A percentile compares a stretch with the other conserved stretches of the same genome.
Conservation (phyloP, 2,797 vertebrate species). For the Acanthurus leucopareius region DNA sequence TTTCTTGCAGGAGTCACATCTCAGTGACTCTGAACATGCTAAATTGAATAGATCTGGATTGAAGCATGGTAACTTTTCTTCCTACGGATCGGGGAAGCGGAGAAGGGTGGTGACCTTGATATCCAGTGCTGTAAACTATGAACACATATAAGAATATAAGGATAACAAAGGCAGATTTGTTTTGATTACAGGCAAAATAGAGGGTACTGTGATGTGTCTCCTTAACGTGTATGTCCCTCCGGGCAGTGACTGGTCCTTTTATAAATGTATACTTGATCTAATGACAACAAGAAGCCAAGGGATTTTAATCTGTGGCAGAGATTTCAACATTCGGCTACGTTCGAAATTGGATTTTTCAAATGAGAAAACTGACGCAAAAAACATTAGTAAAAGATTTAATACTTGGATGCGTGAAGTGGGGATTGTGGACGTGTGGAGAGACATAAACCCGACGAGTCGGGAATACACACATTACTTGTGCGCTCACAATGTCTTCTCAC, state of each 20-base stretch:
- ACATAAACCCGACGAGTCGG: not conserved
- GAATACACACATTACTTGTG: constrained; percentile 6
- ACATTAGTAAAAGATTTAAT: constrained; percentile 2
- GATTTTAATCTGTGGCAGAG: constrained; percentile 16
- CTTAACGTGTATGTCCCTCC: constrained; percentile 19
- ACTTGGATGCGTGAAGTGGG: constrained; percentile 19
- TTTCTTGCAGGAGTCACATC: constrained; percentile 31
- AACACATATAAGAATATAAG: not conserved
- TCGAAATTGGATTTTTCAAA: constrained; percentile 8
- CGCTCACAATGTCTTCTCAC: not conserved
- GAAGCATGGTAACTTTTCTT: not conserved
- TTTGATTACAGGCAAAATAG: not conserved
- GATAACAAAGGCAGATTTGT: not conserved
- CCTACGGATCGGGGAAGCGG: not conserved
- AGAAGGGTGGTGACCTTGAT: not conserved
- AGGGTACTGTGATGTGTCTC: constrained; percentile 1
- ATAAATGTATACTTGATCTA: constrained; percentile 30
- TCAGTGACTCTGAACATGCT: constrained; percentile 22
- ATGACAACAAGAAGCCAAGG: constrained; percentile 31
- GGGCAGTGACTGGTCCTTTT: constrained; percentile 29
- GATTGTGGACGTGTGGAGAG: constrained; percentile 31
- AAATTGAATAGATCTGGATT: constrained; percentile 41
- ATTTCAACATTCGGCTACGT: constrained; percentile 31
- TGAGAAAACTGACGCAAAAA: constrained; percentile 4
- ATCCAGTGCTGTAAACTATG: not conserved